phyloP scores from a whole-genome alignment of 2,113 vertebrate genomes.

The Phaethornis superciliosus region DNA sequence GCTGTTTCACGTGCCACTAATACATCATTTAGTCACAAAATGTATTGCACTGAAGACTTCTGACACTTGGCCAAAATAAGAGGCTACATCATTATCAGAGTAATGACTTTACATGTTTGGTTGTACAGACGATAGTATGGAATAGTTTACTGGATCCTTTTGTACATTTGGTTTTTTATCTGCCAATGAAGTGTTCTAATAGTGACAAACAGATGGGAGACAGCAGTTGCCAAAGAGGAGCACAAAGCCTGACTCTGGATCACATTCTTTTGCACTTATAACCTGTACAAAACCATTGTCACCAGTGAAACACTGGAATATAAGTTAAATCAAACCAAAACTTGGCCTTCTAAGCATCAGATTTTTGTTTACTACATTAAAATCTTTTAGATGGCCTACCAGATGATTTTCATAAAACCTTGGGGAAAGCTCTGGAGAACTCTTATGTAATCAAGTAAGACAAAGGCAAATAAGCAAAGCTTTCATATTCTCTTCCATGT shows the following conservation, averaged over 20 bases:
- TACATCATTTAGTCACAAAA: not conserved
- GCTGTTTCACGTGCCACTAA: not conserved
- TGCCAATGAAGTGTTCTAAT: conserved; percentile 31
- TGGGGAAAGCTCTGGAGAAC: not conserved
- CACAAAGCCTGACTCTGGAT: not conserved
- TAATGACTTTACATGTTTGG: not conserved
- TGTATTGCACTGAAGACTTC: not conserved
- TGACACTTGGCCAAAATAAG: conserved; percentile 7
- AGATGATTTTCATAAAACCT: conserved; percentile 37
- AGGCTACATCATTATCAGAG: not conserved
- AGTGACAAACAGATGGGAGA: conserved; percentile 56
- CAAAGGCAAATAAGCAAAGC: conserved; percentile 6
- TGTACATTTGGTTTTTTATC: conserved; percentile 43
- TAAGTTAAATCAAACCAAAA: conserved; percentile 7
- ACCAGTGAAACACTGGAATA: not conserved
- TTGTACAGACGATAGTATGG: not conserved
- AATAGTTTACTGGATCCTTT: conserved; percentile 46
- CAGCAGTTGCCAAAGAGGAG: conserved; percentile 39
- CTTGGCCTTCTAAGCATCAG: not conserved
- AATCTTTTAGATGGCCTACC: not conserved
- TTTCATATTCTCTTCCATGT: not conserved
- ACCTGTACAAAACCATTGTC: conserved; percentile 37
- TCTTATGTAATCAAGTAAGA: not conserved
- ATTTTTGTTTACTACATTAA: conserved; percentile 8
- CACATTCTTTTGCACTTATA: conserved; percentile 44